Conservation (phyloP, 2,113 vertebrate species). For the Panurus biarmicus region DNA sequence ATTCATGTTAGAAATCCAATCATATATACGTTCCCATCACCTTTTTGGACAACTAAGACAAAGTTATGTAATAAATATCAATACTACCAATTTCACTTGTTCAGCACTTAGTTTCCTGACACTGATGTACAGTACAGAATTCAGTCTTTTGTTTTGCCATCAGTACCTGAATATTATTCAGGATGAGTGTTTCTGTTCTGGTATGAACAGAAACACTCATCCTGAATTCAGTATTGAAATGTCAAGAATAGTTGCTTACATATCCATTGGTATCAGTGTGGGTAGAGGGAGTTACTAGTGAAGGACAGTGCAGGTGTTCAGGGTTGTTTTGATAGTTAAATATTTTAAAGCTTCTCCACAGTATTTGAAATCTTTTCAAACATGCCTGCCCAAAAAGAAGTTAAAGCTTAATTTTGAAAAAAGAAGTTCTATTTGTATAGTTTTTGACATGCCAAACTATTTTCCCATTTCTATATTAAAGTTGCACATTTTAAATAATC, state of each 20-base stretch:
- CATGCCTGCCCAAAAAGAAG: neutral
- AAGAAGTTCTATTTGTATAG: neutral
- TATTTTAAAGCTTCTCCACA: neutral
- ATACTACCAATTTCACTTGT: neutral
- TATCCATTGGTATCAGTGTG: neutral
- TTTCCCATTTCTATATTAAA: neutral
- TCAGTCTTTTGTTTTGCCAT: neutral
- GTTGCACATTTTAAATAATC: neutral
- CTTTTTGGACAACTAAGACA: neutral
- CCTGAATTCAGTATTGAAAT: neutral
- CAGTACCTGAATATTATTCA: neutral
- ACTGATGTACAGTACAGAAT: neutral
- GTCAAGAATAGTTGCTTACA: neutral
- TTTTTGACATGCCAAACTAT: neutral
- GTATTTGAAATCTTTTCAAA: neutral
- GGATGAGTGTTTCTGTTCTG: neutral
- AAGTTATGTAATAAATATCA: neutral
- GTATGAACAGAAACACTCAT: too few species aligned
- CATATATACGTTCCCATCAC: neutral
- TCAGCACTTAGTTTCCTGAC: neutral
- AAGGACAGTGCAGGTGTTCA: neutral
- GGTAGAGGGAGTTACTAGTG: neutral
- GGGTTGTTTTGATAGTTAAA: neutral
- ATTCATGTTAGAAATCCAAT: neutral
- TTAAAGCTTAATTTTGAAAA: neutral